Conservation (phyloP, 2,797 vertebrate species). For the Sebastes nivosus region DNA sequence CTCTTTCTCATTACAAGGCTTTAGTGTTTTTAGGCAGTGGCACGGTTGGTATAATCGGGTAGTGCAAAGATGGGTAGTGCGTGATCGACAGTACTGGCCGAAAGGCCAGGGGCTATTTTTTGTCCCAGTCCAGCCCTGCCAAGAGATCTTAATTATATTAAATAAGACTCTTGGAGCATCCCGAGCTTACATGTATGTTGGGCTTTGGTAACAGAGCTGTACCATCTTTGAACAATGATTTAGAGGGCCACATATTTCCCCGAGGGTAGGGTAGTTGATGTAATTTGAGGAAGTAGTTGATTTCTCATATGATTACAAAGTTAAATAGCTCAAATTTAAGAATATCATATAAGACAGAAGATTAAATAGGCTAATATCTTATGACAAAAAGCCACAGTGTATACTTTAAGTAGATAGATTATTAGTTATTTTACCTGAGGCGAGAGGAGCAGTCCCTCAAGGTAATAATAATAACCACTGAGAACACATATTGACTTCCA, state of each 20-base stretch:
- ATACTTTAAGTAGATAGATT: not conserved
- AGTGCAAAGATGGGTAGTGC: not conserved
- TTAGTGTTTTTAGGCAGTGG: not conserved
- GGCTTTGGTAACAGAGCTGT: not conserved
- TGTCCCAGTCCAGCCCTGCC: not conserved
- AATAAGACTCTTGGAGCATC: not conserved
- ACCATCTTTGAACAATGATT: not conserved
- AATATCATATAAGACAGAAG: not conserved
- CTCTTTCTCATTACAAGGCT: not conserved
- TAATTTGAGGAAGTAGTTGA: not conserved
- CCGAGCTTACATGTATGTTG: not conserved
- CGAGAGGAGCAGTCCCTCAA: not conserved
- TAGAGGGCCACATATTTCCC: not conserved
- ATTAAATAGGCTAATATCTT: not conserved
- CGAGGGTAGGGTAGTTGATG: not conserved
- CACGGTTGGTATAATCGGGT: not conserved
- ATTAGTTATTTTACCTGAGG: not conserved
- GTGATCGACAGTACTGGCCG: not conserved
- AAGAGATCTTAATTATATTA: not conserved
- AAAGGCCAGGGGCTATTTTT: not conserved
- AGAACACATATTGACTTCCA: conserved; percentile 7
- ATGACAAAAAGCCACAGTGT: not conserved
- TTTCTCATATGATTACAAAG: not conserved
- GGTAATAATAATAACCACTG: not conserved
- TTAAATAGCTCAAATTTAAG: not conserved